Conservation (phyloP, 1,140 invertebrate species). For the Cataglyphis hispanica region DNA sequence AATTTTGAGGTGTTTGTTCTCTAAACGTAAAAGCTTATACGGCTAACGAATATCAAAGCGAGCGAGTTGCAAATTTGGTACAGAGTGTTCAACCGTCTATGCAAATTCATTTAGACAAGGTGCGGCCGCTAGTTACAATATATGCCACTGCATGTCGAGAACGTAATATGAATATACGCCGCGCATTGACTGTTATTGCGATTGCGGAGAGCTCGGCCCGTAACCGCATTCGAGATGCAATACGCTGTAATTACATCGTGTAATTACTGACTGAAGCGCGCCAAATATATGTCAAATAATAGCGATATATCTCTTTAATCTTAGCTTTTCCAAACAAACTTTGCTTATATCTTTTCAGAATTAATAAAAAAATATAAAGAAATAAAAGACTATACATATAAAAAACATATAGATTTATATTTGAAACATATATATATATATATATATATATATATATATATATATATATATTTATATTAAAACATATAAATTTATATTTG, state of each 20-base stretch:
- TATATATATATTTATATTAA: too few relatives aligned
- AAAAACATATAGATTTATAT: neutral
- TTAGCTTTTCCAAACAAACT: neutral
- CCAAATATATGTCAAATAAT: constrained; percentile 51
- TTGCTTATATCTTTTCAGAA: neutral
- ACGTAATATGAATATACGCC: constrained; percentile 58
- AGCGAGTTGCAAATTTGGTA: constrained; percentile 49
- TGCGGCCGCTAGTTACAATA: constrained; percentile 42
- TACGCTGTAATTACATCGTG: constrained; percentile 55
- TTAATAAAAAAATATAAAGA: neutral
- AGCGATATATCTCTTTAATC: constrained; percentile 28
- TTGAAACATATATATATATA: too few relatives aligned
- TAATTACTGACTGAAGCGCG: constrained; percentile 42
- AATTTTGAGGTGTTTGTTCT: constrained; percentile 30
- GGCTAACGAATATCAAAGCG: constrained; percentile 40
- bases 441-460: too few relatives aligned
- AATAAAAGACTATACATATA: neutral
- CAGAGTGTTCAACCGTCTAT: constrained; percentile 45
- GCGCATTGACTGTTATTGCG: constrained; percentile 61
- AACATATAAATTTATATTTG: neutral
- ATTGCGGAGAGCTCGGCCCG: constrained; percentile 37
- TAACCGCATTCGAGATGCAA: constrained; percentile 51
- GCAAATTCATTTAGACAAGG: constrained; percentile 65
- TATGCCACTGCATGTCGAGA: constrained; percentile 45
- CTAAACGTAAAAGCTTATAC: constrained; percentile 28